Base-by-base conservation (phyloP, 2,113 vertebrate species). In the Salvelinus namaycush region DNA sequence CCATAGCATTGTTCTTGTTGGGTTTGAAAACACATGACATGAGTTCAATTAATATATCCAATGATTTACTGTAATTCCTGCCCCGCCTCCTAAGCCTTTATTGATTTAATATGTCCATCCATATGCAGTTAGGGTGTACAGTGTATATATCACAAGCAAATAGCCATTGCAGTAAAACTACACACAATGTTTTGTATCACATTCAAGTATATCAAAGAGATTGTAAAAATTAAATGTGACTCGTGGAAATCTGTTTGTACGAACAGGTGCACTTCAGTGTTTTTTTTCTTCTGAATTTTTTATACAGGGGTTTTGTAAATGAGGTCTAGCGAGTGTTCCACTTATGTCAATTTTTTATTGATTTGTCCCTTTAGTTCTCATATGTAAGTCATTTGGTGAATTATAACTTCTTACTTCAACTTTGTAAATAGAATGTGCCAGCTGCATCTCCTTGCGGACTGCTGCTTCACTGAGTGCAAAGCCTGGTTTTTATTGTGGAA, bases 381-480 rank as follows among this genome's bases (percentile, higher is more conserved):
- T 49, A 70, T 70, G n/a, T 49, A 22, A n/a, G 20, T 70, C 1
- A 16, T 39, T 69, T 69, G 7, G 3, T 29, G 44, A 70, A 48
- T 70, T 22, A 49, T 48, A 49, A 49, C n/a, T 27, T 44, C n/a
- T n/a, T 69, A 26, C 72, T 31, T 86, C 71, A 64, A 65, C 78
- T 86, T 86, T 88, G 87, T 90, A 90, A 88, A 89, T 89, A 84
- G 81, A 79, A 86, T 76, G 78, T 72, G 70, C 79, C 74, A 80
- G 88, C 82, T 82, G 82, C 82, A 79, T 83, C 80, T 84, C 75
- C 80, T 68, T 78, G 74, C 79, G 75, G 87, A 79, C 62, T 12
- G 39, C 68, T 66, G 44, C 77, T 77, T 74, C 18, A 16, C 75
- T 87, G 86, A 85, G 87, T 79, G 82, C 79, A 85, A 86, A 86